Conservation (phyloP, 2,113 vertebrate genomes). For the Leucopsar rothschildi region DNA sequence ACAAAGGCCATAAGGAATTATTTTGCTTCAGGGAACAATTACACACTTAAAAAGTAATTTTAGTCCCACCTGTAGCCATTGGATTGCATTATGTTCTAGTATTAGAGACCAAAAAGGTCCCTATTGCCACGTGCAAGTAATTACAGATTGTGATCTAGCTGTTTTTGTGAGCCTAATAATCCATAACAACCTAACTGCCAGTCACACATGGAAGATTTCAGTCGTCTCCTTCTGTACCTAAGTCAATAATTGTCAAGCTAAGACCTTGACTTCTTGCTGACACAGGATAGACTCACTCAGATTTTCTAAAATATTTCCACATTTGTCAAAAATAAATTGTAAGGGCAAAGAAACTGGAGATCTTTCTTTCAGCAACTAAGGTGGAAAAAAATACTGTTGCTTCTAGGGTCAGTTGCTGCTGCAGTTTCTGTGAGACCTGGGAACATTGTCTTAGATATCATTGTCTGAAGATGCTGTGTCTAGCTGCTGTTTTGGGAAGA, state of each 20-base stretch:
- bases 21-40: conserved; percentile 30
- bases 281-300: background rate
- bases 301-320: background rate
- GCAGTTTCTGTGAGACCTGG: background rate
- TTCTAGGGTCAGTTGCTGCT: background rate
- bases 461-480: background rate
- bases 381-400: background rate
- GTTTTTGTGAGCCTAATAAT: conserved; percentile 36
- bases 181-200: background rate
- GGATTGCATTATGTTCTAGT: background rate
- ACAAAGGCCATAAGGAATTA: conserved; percentile 22
- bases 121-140: conserved; percentile 4
- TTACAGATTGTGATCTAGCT: conserved; percentile 33
- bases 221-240: background rate
- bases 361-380: background rate
- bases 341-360: background rate
- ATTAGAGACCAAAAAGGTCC: background rate
- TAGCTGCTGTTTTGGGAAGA: background rate
- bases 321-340: background rate
- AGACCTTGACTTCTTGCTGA: background rate
- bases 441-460: background rate
- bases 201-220: conserved; percentile 15
- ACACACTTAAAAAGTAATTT: conserved; percentile 26
- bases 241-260: background rate
- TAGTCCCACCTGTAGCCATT: conserved; percentile 28